Percentiles rank a stretch among this genome's conserved stretches.
Evolutionary conservation across 1,140 invertebrate genomes (phyloP).

Genomic region (Prorops nasuta): DNA sequence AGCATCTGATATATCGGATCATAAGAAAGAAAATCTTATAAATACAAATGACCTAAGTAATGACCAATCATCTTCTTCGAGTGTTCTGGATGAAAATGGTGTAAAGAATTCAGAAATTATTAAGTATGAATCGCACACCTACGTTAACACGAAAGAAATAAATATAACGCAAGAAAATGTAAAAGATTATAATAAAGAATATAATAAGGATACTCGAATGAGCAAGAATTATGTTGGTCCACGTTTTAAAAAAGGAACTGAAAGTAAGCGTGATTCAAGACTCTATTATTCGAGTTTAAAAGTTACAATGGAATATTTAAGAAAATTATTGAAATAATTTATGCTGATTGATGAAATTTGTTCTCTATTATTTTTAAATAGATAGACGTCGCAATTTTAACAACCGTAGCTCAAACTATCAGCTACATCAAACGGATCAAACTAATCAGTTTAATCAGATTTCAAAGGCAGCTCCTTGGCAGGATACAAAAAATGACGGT

Average conservation of each 20-base stretch:
- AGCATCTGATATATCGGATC: not conserved
- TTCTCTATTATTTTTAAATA: constrained; percentile 2
- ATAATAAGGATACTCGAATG: constrained; percentile 15
- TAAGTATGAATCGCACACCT: not conserved
- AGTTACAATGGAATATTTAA: too few species aligned
- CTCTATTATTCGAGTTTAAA: too few species aligned
- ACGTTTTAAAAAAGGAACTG: constrained; percentile 33
- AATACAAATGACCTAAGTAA: not conserved
- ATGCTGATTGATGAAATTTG: not conserved
- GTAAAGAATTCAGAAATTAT: constrained; percentile 2
- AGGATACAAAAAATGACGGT: constrained; percentile 4
- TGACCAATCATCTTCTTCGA: not conserved
- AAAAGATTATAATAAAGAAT: not conserved
- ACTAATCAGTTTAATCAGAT: constrained; percentile 1
- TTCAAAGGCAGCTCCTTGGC: constrained; percentile 1
- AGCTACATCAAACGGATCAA: not conserved
- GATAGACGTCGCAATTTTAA: constrained; percentile 15
- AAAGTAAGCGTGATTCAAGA: constrained; percentile 19
- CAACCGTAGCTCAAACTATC: not conserved
- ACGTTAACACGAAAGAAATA: constrained; percentile 3
- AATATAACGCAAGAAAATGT: constrained; percentile 3
- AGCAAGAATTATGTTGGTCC: constrained; percentile 24
- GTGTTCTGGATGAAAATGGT: not conserved
- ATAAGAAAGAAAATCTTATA: not conserved
- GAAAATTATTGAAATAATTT: constrained; percentile 4